phyloP scores from a whole-genome alignment of 2,113 vertebrate genomes.

The Limanda limanda region DNA sequence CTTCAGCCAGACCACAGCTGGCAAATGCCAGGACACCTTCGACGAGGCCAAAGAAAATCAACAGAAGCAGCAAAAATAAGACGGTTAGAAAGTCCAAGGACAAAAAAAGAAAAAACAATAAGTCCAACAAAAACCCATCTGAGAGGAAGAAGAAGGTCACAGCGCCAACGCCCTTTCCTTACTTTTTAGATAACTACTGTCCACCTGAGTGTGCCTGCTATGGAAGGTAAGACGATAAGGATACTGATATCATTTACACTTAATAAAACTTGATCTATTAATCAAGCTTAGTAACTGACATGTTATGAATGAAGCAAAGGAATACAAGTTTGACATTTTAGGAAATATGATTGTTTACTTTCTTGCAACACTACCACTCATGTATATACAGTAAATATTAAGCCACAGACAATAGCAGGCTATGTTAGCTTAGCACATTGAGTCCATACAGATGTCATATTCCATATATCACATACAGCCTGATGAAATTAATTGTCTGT shows the following conservation, averaged over 20 bases:
- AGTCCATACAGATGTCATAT: neutral
- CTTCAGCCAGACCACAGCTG: constrained; percentile 2
- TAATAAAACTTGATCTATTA: neutral
- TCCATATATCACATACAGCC: neutral
- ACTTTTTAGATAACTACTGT: constrained; percentile 76
- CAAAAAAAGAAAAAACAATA: constrained; percentile 54
- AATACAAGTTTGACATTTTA: no score
- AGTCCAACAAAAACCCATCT: constrained; percentile 27
- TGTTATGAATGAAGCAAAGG: no score
- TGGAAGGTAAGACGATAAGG: constrained; percentile 55
- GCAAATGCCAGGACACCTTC: constrained; percentile 28
- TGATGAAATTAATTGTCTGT: neutral
- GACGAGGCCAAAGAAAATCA: constrained; percentile 26
- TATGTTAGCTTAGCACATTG: neutral
- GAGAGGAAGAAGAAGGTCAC: constrained; percentile 25
- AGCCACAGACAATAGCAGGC: no score
- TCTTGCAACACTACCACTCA: no score
- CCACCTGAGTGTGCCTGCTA: constrained; percentile 76
- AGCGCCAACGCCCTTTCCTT: constrained; percentile 54
- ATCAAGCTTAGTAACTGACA: no score
- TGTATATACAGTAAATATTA: no score
- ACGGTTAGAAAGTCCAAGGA: constrained; percentile 27
- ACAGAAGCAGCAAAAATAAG: constrained; percentile 33
- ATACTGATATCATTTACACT: neutral
- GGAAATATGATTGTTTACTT: neutral